These are phyloP conservation scores for Takifugu flavidus DNA, from an alignment of 2,113 vertebrate genomes.

Conservation along the genomic window DNA sequence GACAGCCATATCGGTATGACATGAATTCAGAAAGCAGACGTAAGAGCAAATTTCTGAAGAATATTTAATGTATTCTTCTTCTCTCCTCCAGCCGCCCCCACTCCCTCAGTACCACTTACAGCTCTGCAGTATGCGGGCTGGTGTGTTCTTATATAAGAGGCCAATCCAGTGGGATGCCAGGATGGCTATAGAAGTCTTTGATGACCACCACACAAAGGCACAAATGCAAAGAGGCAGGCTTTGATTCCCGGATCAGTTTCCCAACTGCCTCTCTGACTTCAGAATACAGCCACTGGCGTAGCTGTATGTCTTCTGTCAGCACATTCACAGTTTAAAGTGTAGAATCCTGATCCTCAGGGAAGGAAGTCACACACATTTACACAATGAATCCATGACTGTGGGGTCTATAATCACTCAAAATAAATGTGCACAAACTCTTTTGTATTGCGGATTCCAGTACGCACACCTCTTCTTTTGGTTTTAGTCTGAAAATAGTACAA, in stretches of 20 bases:
- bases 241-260: constrained; percentile 63
- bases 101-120: constrained; percentile 41
- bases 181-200: constrained; percentile 64
- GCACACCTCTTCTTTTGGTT: constrained; percentile 1
- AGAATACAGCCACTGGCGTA: constrained; percentile 47
- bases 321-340: constrained; percentile 30
- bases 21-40: constrained; percentile 19
- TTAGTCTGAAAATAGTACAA: background rate
- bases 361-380: constrained; percentile 27
- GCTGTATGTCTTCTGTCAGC: constrained; percentile 33
- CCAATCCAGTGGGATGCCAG: constrained; percentile 62
- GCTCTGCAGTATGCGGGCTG: constrained; percentile 54
- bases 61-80: constrained; percentile 38
- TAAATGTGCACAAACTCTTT: background rate
- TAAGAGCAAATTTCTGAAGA: constrained; percentile 35
- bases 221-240: constrained; percentile 63
- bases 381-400: constrained; percentile 8
- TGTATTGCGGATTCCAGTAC: background rate
- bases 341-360: constrained; percentile 25
- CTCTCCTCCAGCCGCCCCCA: constrained; percentile 36
- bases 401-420: background rate
- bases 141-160: constrained; percentile 71
- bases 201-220: constrained; percentile 62
- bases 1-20: constrained; percentile 15
- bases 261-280: constrained; percentile 42